A percentile compares a stretch with the other conserved stretches of the same genome.
Conservation (phyloP, 2,797 vertebrate genomes). For the Pteropus rufus region DNA sequence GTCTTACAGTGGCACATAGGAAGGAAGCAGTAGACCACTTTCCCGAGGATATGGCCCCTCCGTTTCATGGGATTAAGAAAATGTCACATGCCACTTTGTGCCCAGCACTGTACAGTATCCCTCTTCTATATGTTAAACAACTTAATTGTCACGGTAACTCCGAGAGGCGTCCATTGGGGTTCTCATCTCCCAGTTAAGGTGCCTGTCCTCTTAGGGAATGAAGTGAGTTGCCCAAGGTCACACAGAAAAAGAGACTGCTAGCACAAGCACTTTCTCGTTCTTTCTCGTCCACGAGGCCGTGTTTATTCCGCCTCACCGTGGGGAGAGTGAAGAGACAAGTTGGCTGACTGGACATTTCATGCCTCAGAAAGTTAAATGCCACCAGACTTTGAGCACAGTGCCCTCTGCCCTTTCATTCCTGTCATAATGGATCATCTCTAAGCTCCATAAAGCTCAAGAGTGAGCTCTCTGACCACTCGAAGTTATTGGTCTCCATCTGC, state of each 20-base stretch:
- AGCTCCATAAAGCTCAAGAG: not conserved
- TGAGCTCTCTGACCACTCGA: not conserved
- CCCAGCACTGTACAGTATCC: fast-evolving
- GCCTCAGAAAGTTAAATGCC: conserved; percentile 46
- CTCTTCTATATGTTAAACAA: not conserved
- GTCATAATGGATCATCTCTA: not conserved
- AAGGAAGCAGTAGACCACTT: not conserved
- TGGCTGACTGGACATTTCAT: not conserved
- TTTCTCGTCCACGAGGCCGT: not conserved
- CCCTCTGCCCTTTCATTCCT: conserved; percentile 15
- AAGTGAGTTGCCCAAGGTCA: not conserved
- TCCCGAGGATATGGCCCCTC: not conserved
- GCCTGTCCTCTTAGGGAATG: not conserved
- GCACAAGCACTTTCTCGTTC: not conserved
- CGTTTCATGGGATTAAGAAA: not conserved
- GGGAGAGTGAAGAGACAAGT: not conserved
- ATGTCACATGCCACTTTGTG: fast-evolving
- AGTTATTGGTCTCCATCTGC: not conserved
- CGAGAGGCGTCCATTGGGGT: not conserved
- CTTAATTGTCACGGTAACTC: not conserved
- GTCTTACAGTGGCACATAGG: not conserved
- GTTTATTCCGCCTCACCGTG: not conserved
- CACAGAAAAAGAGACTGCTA: not conserved
- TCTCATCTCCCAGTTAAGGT: not conserved
- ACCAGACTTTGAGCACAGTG: not conserved